Evolutionary conservation across 2,113 vertebrate genomes (phyloP).

Genomic region (Pica pica): DNA sequence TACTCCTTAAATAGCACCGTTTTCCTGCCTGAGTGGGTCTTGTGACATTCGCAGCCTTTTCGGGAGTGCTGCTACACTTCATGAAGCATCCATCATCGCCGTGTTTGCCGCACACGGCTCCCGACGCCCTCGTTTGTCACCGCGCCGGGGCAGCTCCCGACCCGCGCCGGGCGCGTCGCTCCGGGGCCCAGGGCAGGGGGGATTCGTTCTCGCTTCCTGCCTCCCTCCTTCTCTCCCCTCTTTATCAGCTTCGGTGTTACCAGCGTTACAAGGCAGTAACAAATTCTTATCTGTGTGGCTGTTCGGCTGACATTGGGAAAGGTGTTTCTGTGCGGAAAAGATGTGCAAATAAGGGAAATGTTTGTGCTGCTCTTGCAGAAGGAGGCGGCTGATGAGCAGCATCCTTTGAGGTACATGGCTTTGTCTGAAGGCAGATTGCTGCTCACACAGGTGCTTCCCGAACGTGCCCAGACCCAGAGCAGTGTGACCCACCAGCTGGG

Average conservation of each 20-base stretch:
- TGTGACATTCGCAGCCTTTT: neutral
- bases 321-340: neutral
- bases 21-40: neutral
- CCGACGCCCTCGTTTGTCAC: neutral
- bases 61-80: neutral
- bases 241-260: neutral
- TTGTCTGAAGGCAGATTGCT: neutral
- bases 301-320: fast-evolving
- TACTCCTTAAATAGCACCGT: fast-evolving
- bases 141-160: neutral
- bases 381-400: fast-evolving
- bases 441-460: fast-evolving
- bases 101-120: too few species aligned
- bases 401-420: fast-evolving
- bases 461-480: neutral
- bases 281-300: neutral
- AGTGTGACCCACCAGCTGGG: neutral
- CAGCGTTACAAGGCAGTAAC: neutral
- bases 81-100: neutral
- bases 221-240: neutral
- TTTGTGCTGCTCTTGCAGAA: neutral
- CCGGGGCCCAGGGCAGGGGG: fast-evolving
- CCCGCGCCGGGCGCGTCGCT: fast-evolving
- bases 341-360: fast-evolving
- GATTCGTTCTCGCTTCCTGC: neutral